Evolutionary conservation across 23 tunicate genomes (phyloP).

Genomic region (Styela plicata): DNA sequence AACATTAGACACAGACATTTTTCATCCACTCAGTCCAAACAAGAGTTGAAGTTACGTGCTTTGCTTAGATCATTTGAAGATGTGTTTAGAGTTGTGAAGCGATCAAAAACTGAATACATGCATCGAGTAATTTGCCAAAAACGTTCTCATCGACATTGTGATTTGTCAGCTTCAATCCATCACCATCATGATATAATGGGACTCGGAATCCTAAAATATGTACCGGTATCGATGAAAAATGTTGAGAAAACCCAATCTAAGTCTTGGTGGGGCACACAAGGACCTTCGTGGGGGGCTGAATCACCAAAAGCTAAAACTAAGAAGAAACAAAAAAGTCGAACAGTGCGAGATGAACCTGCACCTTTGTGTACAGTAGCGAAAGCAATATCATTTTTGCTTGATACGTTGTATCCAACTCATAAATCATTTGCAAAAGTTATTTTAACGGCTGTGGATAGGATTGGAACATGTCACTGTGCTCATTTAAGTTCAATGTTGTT

Average conservation of each 20-base stretch:
- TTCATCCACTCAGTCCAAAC: constrained; percentile 7
- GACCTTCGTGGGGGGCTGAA: background rate
- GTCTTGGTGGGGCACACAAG: background rate
- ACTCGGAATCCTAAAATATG: background rate
- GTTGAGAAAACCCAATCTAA: background rate
- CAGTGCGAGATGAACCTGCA: constrained; percentile 26
- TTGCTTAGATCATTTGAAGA: constrained; percentile 30
- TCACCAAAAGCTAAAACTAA: constrained; percentile 9
- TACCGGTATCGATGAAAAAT: background rate
- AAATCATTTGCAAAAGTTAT: constrained; percentile 25
- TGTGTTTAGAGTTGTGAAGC: constrained; percentile 36
- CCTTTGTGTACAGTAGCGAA: constrained; percentile 41
- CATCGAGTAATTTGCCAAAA: constrained; percentile 65
- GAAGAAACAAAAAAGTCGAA: background rate
- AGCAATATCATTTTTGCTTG: constrained; percentile 45
- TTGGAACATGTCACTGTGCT: constrained; percentile 67
- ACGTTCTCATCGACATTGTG: constrained; percentile 64
- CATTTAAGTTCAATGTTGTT: constrained; percentile 29
- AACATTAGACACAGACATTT: background rate
- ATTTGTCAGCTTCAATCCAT: constrained; percentile 38
- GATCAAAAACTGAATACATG: constrained; percentile 57
- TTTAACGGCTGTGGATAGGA: constrained; percentile 33
- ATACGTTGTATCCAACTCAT: constrained; percentile 18
- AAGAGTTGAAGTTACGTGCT: background rate
- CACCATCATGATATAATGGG: constrained; percentile 68